Evolutionary conservation across 2,888 invertebrate genomes (phyloP), one percentile per base, ranked within the genome.

Genomic region (Acrocyrtus sp.): DNA sequence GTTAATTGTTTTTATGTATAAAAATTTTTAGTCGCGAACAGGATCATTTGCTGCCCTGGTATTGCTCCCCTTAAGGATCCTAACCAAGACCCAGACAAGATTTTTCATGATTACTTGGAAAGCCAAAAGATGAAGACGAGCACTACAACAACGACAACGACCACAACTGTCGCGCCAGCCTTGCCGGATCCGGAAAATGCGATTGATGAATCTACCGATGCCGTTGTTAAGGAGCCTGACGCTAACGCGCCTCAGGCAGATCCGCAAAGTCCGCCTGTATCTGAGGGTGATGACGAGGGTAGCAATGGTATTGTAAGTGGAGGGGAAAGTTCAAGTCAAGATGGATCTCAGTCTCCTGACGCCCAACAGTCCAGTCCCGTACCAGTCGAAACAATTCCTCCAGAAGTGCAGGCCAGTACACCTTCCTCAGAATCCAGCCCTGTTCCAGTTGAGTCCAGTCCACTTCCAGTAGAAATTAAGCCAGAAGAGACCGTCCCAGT

Each of bases 11-110:
- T 45, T 22, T 17, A 8, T 50, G 15, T 34, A 3, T 22, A 39
- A 21, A 21, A 12, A 26, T 47, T n/a, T 29, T 61, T 45, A 76
- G 76, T 76, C 53, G 73, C 74, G 5, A 70, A 74, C 22, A 62
- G 76, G 10, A 72, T 76, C 15, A 76, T 76, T 54, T 76, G 76
- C 76, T 76, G 76, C 63, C 76, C 76, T 22, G 76, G 76, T 19
- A 17, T 22, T 8, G 65, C 74, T 19, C 74, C 74, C 21, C 19
- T 21, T 15, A 24, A 26, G 8, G 62, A 47, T 29, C 56, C 68
- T 15, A 62, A 50, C 17, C 21, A 50, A 57, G 67, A 67, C 15
- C 68, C 73, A 1, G 73, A 68, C n/a, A 68, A 74, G 58, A 74
- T 68, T 8, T 74, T 74, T 27, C 62, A 74, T 26, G 73, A 74